Conservation (phyloP, 2,113 vertebrate genomes). For the Protobothrops mucrosquamatus region DNA sequence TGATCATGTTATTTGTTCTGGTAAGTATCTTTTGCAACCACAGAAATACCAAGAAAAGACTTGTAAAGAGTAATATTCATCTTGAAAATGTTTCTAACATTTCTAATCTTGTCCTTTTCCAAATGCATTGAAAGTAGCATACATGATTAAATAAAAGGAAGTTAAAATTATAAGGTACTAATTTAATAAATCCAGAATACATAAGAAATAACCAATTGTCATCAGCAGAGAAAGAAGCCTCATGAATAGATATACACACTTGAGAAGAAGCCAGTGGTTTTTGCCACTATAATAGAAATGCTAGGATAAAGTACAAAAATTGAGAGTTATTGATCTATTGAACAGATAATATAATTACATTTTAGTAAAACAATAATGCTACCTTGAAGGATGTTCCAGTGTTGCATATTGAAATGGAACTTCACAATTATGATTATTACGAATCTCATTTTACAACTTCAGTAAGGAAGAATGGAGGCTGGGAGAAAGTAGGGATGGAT, state of each 20-base stretch:
- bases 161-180: background rate
- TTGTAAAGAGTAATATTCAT: background rate
- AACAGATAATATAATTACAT: background rate
- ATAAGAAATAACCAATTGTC: background rate
- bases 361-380: slow-evolving; percentile 3
- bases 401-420: background rate
- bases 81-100: background rate
- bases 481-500: background rate
- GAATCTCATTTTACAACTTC: background rate
- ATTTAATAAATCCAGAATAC: background rate
- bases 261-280: background rate
- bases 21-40: background rate
- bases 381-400: background rate
- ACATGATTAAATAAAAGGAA: background rate
- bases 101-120: background rate
- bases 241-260: background rate
- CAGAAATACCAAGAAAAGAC: background rate
- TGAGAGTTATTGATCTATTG: background rate
- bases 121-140: background rate
- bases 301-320: background rate
- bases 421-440: slow-evolving; percentile 5
- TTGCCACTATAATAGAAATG: background rate
- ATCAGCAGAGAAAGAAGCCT: background rate
- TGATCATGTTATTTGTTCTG: background rate
- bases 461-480: background rate